Evolutionary conservation across 1,140 invertebrate species (phyloP).

Genomic region (Saccostrea echinata): DNA sequence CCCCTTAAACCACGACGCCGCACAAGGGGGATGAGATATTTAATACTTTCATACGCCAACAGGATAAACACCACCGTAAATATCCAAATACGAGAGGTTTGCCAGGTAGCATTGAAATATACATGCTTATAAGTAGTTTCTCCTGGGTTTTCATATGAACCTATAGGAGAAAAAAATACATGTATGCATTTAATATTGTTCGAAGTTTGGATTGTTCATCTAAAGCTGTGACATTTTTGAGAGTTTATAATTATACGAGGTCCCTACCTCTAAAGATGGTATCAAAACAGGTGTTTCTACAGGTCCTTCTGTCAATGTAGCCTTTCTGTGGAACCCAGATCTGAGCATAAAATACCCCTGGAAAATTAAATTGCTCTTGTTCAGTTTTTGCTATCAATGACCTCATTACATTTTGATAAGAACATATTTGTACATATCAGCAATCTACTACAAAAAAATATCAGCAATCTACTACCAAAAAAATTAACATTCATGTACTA

Average conservation of each 20-base stretch:
- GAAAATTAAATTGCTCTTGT: background rate
- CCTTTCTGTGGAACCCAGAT: constrained; percentile 87
- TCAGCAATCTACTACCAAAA: too few relatives aligned
- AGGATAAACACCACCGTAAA: constrained; percentile 86
- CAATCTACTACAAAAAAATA: too few relatives aligned
- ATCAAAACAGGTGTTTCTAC: constrained; percentile 90
- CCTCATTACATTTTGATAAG: too few relatives aligned
- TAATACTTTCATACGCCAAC: constrained; percentile 86
- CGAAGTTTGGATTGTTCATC: background rate
- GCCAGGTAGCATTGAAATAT: constrained; percentile 90
- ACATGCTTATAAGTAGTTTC: constrained; percentile 86
- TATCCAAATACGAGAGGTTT: constrained; percentile 89
- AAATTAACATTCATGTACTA: too few relatives aligned
- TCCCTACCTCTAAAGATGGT: constrained; percentile 88
- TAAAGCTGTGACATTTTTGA: background rate
- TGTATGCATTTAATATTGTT: background rate
- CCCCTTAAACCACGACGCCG: constrained; percentile 82
- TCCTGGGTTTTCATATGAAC: constrained; percentile 85
- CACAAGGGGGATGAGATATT: constrained; percentile 84
- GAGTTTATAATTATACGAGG: background rate
- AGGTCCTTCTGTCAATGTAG: constrained; percentile 85
- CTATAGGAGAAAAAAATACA: constrained; percentile 80
- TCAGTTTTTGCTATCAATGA: background rate
- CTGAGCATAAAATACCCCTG: constrained; percentile 81
- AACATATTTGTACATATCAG: too few relatives aligned